Conservation (phyloP, 2,797 vertebrate species). For the Gymnoscopelus braueri region DNA sequence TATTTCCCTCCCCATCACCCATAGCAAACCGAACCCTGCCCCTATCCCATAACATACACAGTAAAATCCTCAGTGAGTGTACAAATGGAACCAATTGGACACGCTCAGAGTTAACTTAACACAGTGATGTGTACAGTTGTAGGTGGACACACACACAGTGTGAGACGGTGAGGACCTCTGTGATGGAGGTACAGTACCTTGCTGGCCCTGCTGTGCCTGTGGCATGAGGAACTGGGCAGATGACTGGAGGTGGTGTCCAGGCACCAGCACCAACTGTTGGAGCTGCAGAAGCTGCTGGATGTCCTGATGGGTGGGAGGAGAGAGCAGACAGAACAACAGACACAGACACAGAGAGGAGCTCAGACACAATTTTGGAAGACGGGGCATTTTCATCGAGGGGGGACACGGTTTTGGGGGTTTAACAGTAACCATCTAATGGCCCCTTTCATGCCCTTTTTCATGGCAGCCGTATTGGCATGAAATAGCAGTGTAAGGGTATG, state of each 20-base stretch:
- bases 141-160: background rate
- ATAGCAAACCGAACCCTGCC: background rate
- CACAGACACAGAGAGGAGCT: too few species aligned
- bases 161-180: too few species aligned
- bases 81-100: too few species aligned
- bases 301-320: conserved; percentile 77
- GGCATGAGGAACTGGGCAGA: conserved; percentile 92
- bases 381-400: background rate
- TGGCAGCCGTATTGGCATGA: too few species aligned
- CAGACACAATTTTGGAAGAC: background rate
- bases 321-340: background rate
- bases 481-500: too few species aligned
- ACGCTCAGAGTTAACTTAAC: too few species aligned
- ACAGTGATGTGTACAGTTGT: too few species aligned
- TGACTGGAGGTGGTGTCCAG: conserved; percentile 87
- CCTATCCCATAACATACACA: too few species aligned
- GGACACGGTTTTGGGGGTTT: conserved; percentile 11
- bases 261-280: conserved; percentile 92
- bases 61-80: too few species aligned
- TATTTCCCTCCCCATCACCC: too few species aligned
- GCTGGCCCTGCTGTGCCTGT: conserved; percentile 91
- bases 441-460: too few species aligned
- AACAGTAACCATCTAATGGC: too few species aligned
- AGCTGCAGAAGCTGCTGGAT: conserved; percentile 94
- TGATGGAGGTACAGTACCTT: conserved; percentile 77